These are phyloP conservation scores for Brenthis ino DNA, from an alignment of 2,888 invertebrate species.

Conservation along the genomic window DNA sequence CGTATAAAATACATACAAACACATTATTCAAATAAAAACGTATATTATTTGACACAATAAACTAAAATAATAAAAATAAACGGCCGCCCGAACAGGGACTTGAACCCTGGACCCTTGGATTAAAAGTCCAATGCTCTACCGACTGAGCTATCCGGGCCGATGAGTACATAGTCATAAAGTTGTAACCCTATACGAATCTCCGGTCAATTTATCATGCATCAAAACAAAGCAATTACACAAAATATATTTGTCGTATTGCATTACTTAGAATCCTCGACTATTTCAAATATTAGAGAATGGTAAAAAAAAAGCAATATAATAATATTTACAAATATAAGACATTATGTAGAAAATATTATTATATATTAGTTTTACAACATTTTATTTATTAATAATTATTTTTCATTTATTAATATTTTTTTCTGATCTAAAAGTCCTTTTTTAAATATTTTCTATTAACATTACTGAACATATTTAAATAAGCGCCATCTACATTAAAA, in stretches of 20 bases:
- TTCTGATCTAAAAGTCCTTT: background rate
- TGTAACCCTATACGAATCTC: slow-evolving; percentile 3
- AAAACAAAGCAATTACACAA: too few relatives aligned
- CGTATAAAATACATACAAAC: background rate
- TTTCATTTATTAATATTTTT: too few relatives aligned
- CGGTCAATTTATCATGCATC: too few relatives aligned
- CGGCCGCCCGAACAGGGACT: slow-evolving; percentile 81
- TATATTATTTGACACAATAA: background rate
- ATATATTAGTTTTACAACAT: too few relatives aligned
- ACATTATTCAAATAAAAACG: slow-evolving; percentile 14
- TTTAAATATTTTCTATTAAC: background rate
- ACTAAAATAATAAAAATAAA: slow-evolving; percentile 39
- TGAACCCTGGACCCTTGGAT: slow-evolving; percentile 84
- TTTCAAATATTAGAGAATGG: too few relatives aligned
- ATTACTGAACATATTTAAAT: background rate
- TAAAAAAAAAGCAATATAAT: too few relatives aligned
- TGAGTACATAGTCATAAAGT: slow-evolving; percentile 2
- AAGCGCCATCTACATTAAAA: slow-evolving; percentile 43
- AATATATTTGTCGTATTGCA: too few relatives aligned
- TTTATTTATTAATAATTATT: too few relatives aligned
- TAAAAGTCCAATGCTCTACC: slow-evolving; percentile 83
- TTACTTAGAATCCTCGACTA: too few relatives aligned
- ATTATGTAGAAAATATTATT: too few relatives aligned
- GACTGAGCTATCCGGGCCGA: slow-evolving; percentile 82
- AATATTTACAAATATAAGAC: too few relatives aligned